Conservation (phyloP, 2,797 vertebrate genomes). For the Cetoscarus ocellatus region DNA sequence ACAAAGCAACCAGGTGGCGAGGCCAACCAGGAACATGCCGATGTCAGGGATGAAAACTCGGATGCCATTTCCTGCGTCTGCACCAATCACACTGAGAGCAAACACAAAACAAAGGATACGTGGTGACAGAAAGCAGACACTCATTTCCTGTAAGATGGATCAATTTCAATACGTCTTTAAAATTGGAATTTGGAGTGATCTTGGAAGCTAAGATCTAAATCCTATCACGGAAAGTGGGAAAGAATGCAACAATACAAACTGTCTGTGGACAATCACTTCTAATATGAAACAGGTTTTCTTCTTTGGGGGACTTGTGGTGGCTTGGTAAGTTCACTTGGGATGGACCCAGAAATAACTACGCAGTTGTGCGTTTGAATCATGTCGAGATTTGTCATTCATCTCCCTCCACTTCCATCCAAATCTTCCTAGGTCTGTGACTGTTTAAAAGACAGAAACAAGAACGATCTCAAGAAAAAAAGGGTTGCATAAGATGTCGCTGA, state of each 20-base stretch:
- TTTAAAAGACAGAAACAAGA: neutral
- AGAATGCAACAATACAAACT: conserved; percentile 1
- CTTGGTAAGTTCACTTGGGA: conserved; percentile 21
- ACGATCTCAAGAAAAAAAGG: conserved; percentile 9
- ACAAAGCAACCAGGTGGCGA: conserved; percentile 95
- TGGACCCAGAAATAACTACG: neutral
- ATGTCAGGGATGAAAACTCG: conserved; percentile 96
- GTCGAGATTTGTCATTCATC: conserved; percentile 10
- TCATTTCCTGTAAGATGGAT: neutral
- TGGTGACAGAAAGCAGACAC: conserved; percentile 20
- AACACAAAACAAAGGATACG: conserved; percentile 31
- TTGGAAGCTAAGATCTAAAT: neutral
- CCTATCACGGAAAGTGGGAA: conserved; percentile 34
- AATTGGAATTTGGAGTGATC: conserved; percentile 17
- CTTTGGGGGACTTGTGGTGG: neutral
- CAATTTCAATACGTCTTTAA: neutral
- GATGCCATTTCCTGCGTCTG: conserved; percentile 95
- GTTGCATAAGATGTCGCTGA: neutral
- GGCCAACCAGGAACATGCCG: conserved; percentile 93
- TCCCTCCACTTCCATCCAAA: neutral
- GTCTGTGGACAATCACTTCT: neutral
- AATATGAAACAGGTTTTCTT: conserved; percentile 30
- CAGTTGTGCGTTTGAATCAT: neutral
- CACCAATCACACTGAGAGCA: conserved; percentile 89
- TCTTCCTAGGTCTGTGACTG: neutral